Evolutionary conservation across 2,888 invertebrate species (phyloP), one percentile per base, ranked within the genome.

Genomic region (Artemia sinica): DNA sequence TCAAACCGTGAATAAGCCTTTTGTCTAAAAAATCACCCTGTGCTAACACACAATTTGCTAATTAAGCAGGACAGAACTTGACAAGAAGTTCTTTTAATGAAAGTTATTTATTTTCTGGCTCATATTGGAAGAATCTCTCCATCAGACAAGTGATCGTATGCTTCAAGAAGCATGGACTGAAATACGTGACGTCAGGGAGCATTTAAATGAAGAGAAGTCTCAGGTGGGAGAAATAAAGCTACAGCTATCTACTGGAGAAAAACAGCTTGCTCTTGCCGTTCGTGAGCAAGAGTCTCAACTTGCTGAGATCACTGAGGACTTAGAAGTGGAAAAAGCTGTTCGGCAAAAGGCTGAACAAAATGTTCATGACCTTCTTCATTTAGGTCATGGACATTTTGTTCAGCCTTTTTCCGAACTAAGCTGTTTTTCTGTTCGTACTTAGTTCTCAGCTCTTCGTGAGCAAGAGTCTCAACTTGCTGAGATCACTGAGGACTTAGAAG

Each of bases 281-380:
- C 83, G 93, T 49, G 95, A 96, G 80, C 81, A 94, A 6, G 93
- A 95, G 79, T 89, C 90, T 0, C 94, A 94, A 75, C 81, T 97
- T 66, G 87, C 90, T 1, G 97, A 97, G 73, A 83, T 97, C 9
- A 89, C 91, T 78, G 98, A 99, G 79, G 98, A 99, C 80, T 83
- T 98, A 71, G 97, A 98, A 75, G 89, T 91, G 0, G 98, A 99
- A 78, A 88, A 92, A 72, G 85, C 83, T 13, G 88, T 93, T 0
- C 80, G 96, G 71, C 86, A 86, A 74, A 96, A 96, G 80, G 97
- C 97, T 0, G 98, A 99, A 79, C 94, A 95, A 77, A 85, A 91
- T 74, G 88, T 91, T 74, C 83, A 96, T 11, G 97, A 98, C 77
- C 82, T 97, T n/a, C n/a, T n/a, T n/a, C n/a, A n/a, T n/a, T n/a